Evolutionary conservation across 2,888 invertebrate species (phyloP).

Genomic region (Osmoderma eremita): DNA sequence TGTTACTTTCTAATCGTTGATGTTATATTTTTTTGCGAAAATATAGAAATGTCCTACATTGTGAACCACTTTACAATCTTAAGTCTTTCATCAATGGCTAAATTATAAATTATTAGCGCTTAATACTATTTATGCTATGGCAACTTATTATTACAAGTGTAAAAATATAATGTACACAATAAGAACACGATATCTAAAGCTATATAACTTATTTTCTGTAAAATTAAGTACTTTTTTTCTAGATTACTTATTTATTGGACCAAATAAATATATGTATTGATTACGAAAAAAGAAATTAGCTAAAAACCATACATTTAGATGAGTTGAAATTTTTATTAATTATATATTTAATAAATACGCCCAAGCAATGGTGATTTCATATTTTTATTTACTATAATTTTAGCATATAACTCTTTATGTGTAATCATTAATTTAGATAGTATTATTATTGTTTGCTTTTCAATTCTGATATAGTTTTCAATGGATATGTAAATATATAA

Average conservation of each 20-base stretch:
- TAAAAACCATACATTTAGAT: conserved; percentile 1
- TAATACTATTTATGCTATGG: conserved; percentile 41
- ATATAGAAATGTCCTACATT: conserved; percentile 3
- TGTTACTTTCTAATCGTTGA: too few species aligned
- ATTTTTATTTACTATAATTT: background rate
- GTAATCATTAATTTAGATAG: conserved; percentile 15
- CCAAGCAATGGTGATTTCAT: too few species aligned
- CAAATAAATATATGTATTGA: conserved; percentile 22
- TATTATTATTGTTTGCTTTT: conserved; percentile 3
- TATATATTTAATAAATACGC: too few species aligned
- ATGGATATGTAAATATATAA: conserved; percentile 30
- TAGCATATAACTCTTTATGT: conserved; percentile 4
- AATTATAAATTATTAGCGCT: conserved; percentile 41
- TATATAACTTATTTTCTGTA: conserved; percentile 25
- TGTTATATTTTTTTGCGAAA: background rate
- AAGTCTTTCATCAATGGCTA: conserved; percentile 43
- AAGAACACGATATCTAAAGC: conserved; percentile 25
- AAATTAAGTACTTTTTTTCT: background rate
- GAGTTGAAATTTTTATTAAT: background rate
- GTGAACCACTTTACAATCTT: conserved; percentile 14
- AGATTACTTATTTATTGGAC: background rate
- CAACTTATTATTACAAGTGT: conserved; percentile 41
- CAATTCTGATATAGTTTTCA: conserved; percentile 16
- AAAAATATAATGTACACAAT: conserved; percentile 39
- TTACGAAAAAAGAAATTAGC: conserved; percentile 14